These are phyloP conservation scores for Stenopsyche tienmushanensis DNA, from an alignment of 1,140 invertebrate species.

Conservation along the genomic window DNA sequence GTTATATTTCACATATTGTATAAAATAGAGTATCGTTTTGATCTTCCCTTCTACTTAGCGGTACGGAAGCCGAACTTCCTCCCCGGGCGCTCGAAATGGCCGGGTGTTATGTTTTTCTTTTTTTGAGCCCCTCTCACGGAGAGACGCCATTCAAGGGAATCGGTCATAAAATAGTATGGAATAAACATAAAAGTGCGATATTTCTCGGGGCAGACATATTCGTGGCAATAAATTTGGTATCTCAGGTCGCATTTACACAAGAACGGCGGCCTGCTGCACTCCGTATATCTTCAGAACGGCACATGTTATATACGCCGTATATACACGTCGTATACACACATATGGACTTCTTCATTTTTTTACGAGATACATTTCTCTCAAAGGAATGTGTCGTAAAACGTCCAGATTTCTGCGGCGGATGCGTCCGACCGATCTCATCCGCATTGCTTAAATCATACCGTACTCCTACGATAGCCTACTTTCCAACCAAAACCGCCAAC, in stretches of 20 bases:
- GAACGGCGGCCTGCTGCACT: not conserved
- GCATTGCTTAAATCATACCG: not conserved
- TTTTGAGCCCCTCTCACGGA: not conserved
- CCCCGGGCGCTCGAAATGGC: not conserved
- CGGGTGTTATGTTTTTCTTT: not conserved
- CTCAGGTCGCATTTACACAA: slow-evolving; percentile 5
- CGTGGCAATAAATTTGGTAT: slow-evolving; percentile 29
- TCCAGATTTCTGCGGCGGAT: not conserved
- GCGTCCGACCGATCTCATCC: not conserved
- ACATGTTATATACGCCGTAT: too few relatives aligned
- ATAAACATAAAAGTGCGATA: slow-evolving; percentile 30
- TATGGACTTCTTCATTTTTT: slow-evolving; percentile 23
- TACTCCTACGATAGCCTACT: too few relatives aligned
- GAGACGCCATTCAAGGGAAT: slow-evolving; percentile 21
- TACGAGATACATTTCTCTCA: not conserved
- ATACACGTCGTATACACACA: too few relatives aligned
- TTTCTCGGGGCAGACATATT: slow-evolving; percentile 28
- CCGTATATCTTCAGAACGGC: not conserved
- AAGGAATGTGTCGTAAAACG: not conserved
- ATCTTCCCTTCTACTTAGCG: not conserved
- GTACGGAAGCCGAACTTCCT: not conserved
- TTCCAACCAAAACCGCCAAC: too few relatives aligned
- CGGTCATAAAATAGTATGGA: slow-evolving; percentile 31
- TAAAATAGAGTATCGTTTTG: not conserved
- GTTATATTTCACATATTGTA: too few relatives aligned